Base-by-base conservation (phyloP, 2,113 vertebrate genomes). In the Rutilus rutilus region DNA sequence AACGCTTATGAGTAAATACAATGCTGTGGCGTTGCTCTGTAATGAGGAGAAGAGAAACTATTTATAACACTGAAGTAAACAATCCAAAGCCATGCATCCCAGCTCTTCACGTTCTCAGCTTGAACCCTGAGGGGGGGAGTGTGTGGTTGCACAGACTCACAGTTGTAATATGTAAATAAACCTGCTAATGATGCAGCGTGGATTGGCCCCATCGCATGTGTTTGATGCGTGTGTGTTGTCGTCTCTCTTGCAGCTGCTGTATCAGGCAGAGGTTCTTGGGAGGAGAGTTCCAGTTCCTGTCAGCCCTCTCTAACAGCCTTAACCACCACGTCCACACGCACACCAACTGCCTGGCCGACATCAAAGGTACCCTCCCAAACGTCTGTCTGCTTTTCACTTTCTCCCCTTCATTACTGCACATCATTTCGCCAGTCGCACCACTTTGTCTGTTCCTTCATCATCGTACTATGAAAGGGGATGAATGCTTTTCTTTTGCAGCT, bases 351-450 rank as follows among this genome's bases (percentile, higher is more conserved):
- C 77, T 85, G 15, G 79, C 36, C 9, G 19, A 89, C 91, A 89
- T 93, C 93, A 92, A 93, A 94, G 94, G 93, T 94, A 94, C 77
- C 17, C 36, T 54, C n/a, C 1, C 83, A 81, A 67, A 65, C 74
- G 5, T 76, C 39, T 88, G 33, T 80, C 54, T 60, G 42, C n/a
- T 52, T 33, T 80, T 76, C 85, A 81, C 50, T 82, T 87, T 89
- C 91, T 92, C 92, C 90, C 92, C 8, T 82, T 67, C 67, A 73
- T 83, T 74, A 57, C 67, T 73, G 11, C 27, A 2, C 19, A 19
- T 82, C 64, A 39, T 52, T 71, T 67, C 25, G 6, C 42, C 17
- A 11, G 59, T 30, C 47, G 11, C 57, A 62, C 57, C 57, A 52
- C 45, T n/a, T 19, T 47, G 25, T 39, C 50, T 54, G 30, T 42